A percentile compares a stretch with the other conserved stretches of the same genome.
phyloP scores from a whole-genome alignment of 2,113 vertebrate genomes.

The Channa argus region DNA sequence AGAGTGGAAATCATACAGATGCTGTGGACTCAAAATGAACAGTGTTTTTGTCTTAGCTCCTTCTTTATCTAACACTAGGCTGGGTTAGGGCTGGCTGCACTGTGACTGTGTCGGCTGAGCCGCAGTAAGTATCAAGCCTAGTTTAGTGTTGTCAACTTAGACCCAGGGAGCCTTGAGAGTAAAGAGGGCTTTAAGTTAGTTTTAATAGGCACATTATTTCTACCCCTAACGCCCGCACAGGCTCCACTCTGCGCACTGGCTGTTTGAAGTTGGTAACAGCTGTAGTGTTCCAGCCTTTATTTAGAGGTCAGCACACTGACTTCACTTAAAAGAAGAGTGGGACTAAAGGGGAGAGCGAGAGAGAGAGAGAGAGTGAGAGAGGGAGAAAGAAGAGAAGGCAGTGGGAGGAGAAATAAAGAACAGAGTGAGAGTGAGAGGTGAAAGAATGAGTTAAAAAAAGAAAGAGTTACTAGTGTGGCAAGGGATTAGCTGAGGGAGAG shows the following conservation, averaged over 20 bases:
- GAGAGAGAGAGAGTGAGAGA: slow-evolving; percentile 33
- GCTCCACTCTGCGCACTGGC: slow-evolving; percentile 72
- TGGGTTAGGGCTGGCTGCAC: slow-evolving; percentile 37
- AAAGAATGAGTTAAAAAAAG: slow-evolving; percentile 77
- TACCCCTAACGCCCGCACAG: slow-evolving; percentile 69
- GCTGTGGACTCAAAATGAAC: slow-evolving; percentile 55
- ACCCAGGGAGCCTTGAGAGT: slow-evolving; percentile 74
- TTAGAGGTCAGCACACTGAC: slow-evolving; percentile 85
- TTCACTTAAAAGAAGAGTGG: slow-evolving; percentile 83
- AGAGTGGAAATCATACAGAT: slow-evolving; percentile 48
- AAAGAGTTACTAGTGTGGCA: slow-evolving; percentile 79
- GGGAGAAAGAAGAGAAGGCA: slow-evolving; percentile 59
- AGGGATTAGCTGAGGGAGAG: slow-evolving; percentile 84
- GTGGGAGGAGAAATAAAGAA: slow-evolving; percentile 75
- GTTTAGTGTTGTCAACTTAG: slow-evolving; percentile 72
- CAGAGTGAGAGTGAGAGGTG: slow-evolving; percentile 73
- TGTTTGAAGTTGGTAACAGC: slow-evolving; percentile 86
- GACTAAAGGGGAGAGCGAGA: slow-evolving; percentile 64
- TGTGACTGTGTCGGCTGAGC: slow-evolving; percentile 41
- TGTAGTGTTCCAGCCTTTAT: slow-evolving; percentile 85
- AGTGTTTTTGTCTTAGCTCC: slow-evolving; percentile 57
- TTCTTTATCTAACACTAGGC: slow-evolving; percentile 43
- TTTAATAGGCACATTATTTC: slow-evolving; percentile 84
- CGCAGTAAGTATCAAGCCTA: slow-evolving; percentile 48
- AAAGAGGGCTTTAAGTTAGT: slow-evolving; percentile 80